Evolutionary conservation across 2,797 vertebrate species (phyloP), one percentile per base, ranked within the genome.

Genomic region (Amblyraja radiata): DNA sequence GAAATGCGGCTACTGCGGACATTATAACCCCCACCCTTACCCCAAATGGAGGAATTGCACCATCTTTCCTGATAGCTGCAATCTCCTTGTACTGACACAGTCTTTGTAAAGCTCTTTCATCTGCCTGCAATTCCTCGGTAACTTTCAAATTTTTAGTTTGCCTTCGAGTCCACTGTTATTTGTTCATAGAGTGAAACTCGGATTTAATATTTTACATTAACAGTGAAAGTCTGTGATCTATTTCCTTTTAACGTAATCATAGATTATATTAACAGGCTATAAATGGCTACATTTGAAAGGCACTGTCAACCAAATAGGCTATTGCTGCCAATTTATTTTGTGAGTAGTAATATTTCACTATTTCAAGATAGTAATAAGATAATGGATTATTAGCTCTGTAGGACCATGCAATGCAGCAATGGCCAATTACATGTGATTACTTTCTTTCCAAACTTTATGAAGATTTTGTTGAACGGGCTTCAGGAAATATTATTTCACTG

Each of bases 231-330:
- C 21, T 73, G 18, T 90, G 65, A 73, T 71, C 36, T 46, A 73
- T 73, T 90, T 90, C 25, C 21, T 68, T 23, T 71, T 73, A 23
- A 71, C 16, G 32, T 73, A 90, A 90, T 90, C 32, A 73, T 73
- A 71, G 9, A 90, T 39, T 39, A 73, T 18, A 90, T 46, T n/a
- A 86, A 18, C 36, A 71, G 36, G 36, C 32, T 90, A 73, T 71
- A 90, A 84, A 46, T 73, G 68, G 32, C 36, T 73, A 73, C 73
- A 90, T 90, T 71, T 46, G 23, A 90, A 39, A 71, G 88, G 65
- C 2, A 73, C 3, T 73, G 39, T 46, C 68, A 71, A 90, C 68
- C 88, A 90, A 36, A 73, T 46, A 25, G 46, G 21, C n/a, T 36
- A 25, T 71, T 90, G 36, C 10, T 36, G 23, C 10, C 73, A 28